Evolutionary conservation across 2,113 vertebrate species (phyloP), one percentile per base, ranked within the genome.

Genomic region (Capricornis sumatraensis): DNA sequence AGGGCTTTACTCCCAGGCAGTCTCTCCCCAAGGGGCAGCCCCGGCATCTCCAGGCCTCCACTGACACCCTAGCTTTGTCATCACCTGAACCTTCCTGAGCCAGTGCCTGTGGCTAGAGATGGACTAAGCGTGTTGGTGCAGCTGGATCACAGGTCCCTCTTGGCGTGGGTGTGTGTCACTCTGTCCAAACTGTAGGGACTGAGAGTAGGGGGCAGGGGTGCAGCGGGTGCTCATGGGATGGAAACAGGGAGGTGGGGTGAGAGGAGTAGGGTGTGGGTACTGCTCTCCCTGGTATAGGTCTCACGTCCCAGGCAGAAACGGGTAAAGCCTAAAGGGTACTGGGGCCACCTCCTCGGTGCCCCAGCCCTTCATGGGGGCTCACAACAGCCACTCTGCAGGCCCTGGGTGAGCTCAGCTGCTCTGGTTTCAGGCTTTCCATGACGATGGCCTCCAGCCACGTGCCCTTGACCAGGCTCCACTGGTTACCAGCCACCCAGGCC

Each of bases 191-290:
- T 15, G 5, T 8, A 76, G 21, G 55, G 7, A 1, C 62, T 30
- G 11, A 52, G 71, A 19, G 15, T 16, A 21, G 10, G 21, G 15
- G 30, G 43, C 6, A 19, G 30, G 2, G 10, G 21, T n/a, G 23
- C 14, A 10, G 9, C 0, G 2, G 55, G 53, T 43, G 71, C 43
- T 9, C 5, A 8, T 27, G 9, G 62, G 62, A 3, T 12, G 13
- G 43, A 28, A 50, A 36, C 7, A 9, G 82, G 55, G 43, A 43
- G 28, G 1, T 6, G 2, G 2, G 0, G 47, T 16, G 21, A 10
- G 28, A 45, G 88, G 58, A n/a, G n/a, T 83, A 19, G 30, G 11
- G 33, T 25, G 0, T 7, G 47, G 27, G 17, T 4, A 5, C 52
- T 14, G 57, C 43, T 15, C 15, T 60, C n/a, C 23, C 67, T 53